Evolutionary conservation across 2,797 vertebrate species (phyloP), one percentile per base, ranked within the genome.

Genomic region (Poecilia gillii): DNA sequence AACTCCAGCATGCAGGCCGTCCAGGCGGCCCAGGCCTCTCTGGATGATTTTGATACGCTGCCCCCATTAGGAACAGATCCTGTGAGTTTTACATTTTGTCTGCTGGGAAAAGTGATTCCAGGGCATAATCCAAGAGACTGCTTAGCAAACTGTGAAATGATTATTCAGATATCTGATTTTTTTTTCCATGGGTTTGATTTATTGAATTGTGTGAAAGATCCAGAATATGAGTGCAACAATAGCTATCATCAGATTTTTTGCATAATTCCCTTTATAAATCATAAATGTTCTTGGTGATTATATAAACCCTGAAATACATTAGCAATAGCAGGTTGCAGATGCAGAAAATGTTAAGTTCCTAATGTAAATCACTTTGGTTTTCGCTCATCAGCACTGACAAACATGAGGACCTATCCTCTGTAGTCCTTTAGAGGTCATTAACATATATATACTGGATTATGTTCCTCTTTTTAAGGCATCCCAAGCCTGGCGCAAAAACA

Each of bases 1-100:
- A 99, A 99, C 95, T 99, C 98, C 84, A 99, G 98, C 83, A 99
- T 99, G 98, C 97, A 99, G 86, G 98, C 98, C 0, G 98, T 99
- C 43, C 97, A 99, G 31, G 97, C 97, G 0, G 98, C 98, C 31
- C 97, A 98, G 90, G 98, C 97, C 77, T 97, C 97, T 0, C 93
- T 99, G 89, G 97, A 98, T 0, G 97, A 98, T 90, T 96, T 98
- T 0, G 98, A 99, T 77, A 95, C 96, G 0, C 95, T 99, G 74
- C 98, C 98, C 0, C 97, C 97, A 0, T 96, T 99, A 0, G 98
- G 98, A 62, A 98, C 98, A 41, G 98, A 99, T 23, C 96, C 97
- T 20, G 98, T 99, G 89, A 98, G 97, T 94, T 47, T 51, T 7
- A 12, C 31, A 28, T 72, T 20, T 33, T 68, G 33, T 25, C 36